phyloP scores from a whole-genome alignment of 2,113 vertebrate species.

The Chamaetylas fuelleborni region DNA sequence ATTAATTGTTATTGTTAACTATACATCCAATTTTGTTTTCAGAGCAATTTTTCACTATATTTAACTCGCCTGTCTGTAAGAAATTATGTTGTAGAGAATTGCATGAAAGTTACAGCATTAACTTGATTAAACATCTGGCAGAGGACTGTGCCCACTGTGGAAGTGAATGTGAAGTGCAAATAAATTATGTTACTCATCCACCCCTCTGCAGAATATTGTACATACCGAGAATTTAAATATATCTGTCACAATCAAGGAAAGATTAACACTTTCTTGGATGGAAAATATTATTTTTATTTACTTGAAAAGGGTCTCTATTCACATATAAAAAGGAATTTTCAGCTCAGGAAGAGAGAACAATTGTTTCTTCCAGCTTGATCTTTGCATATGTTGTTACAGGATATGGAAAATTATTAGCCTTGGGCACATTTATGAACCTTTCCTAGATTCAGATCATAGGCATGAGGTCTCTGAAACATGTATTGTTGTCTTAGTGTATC shows the following conservation, averaged over 20 bases:
- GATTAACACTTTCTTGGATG: not conserved
- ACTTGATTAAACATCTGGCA: constrained; percentile 50
- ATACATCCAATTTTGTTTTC: constrained; percentile 24
- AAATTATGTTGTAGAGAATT: constrained; percentile 30
- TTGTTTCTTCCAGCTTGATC: not conserved
- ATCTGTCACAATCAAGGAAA: not conserved
- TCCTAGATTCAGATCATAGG: not conserved
- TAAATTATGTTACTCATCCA: constrained; percentile 18
- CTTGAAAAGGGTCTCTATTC: not conserved
- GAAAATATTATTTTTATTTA: not conserved
- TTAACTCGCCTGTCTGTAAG: not conserved
- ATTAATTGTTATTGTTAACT: not conserved
- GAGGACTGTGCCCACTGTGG: not conserved
- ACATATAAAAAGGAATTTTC: not conserved
- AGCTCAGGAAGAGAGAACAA: not conserved
- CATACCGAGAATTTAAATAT: not conserved
- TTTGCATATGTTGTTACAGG: not conserved
- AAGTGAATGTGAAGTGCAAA: constrained; percentile 36
- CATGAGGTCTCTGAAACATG: not conserved
- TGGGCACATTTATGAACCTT: not conserved
- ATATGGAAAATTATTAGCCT: not conserved
- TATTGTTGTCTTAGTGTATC: not conserved
- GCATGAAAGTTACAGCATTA: constrained; percentile 14
- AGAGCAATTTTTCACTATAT: constrained; percentile 11
- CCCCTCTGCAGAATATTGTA: not conserved